Evolutionary conservation across 2,888 invertebrate genomes (phyloP), one percentile per base, ranked within the genome.

Genomic region (Agonopterix heracliana): DNA sequence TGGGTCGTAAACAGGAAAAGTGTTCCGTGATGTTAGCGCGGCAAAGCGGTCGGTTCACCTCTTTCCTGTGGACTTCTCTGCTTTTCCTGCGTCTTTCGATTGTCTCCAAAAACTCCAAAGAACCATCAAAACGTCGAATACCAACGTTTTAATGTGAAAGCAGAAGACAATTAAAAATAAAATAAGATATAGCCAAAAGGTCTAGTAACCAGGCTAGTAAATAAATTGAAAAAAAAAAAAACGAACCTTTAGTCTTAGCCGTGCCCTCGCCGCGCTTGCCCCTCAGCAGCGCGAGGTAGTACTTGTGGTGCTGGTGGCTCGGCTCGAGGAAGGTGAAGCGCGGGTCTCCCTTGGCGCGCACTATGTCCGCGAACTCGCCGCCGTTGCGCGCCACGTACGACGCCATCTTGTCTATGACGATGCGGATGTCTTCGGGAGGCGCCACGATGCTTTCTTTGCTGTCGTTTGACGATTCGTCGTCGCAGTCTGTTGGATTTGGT

Each of bases 361-460:
- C 94, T 26, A 96, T 95, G 36, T 94, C 92, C 64, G 99, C 98
- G 73, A 99, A 98, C 65, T 96, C 95, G 49, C 93, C 92, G 0
- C 99, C 99, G 81, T 98, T 98, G 63, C 97, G 96, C 1, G 96
- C 95, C 0, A 99, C 98, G 78, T 98, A 98, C 56, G 94, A 93
- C 0, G 99, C 98, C 93, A 99, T 98, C 81, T 98, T 98, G 78
- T 98, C 97, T 51, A 99, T 95, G 8, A 99, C 95, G 13, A 95
- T 90, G 69, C 94, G 93, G 1, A 95, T 88, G 62, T 96, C 96
- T 3, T 94, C 93, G 0, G 96, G 94, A 0, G 98, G 98, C 34
- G 91, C 85, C 0, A 83, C 72, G 0, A 79, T 78, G 44, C 65
- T 66, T n/a, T 68, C 69, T 58, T 70, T 77, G 57, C 71, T 69